Evolutionary conservation across 2,888 invertebrate species (phyloP).

Genomic region (Balanococcus diminutus): DNA sequence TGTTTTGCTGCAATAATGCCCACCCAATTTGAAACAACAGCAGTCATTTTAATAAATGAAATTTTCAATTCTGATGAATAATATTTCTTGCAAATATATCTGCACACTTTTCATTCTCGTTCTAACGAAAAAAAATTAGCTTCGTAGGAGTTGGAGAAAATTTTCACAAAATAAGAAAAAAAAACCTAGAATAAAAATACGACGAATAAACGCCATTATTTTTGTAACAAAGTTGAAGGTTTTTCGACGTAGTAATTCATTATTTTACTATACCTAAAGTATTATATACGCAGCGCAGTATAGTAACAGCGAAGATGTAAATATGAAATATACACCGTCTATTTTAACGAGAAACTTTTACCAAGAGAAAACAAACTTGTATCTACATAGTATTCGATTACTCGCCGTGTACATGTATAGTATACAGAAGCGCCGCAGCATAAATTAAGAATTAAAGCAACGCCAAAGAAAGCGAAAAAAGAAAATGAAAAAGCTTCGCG

Average conservation of each 20-base stretch:
- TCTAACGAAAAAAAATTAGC: no score
- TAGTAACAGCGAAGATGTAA: background rate
- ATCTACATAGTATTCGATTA: constrained; percentile 2
- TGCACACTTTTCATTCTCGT: no score
- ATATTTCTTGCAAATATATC: no score
- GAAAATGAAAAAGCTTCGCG: no score
- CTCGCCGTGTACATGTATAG: background rate
- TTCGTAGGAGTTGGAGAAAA: no score
- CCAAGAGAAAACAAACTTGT: constrained; percentile 16
- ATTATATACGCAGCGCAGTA: background rate
- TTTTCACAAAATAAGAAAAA: no score
- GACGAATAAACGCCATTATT: background rate
- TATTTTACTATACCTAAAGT: background rate
- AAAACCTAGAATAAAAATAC: no score
- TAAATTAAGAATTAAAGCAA: background rate
- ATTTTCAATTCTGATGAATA: no score
- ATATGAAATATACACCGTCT: background rate
- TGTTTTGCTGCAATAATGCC: no score
- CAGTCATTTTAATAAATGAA: no score
- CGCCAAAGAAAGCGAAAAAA: background rate
- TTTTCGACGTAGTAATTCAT: background rate
- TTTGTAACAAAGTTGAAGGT: background rate
- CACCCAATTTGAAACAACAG: no score
- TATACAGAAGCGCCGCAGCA: constrained; percentile 13
- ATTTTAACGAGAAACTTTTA: constrained; percentile 13